Evolutionary conservation across 1,140 invertebrate genomes (phyloP).

Genomic region (Penaeus indicus): DNA sequence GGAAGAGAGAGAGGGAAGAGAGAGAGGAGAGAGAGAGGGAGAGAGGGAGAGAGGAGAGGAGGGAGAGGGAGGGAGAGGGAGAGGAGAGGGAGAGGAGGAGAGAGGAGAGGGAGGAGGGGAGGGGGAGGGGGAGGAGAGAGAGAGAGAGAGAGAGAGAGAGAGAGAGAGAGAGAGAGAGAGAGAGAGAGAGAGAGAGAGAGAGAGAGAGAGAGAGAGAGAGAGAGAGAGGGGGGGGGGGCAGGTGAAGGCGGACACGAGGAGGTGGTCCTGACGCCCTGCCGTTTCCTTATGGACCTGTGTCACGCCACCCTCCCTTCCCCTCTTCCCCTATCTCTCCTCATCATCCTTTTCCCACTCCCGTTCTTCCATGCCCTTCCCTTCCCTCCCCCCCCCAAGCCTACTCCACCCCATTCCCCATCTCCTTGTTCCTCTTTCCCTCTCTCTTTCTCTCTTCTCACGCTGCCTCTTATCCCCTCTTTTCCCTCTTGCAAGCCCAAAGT

Average conservation of each 20-base stretch:
- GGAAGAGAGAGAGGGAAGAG: not conserved
- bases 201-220: not conserved
- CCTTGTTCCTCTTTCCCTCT: no score
- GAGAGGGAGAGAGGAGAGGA: constrained; percentile 17
- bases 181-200: constrained; percentile 37
- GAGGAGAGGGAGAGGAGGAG: not conserved
- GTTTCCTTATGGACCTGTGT: no score
- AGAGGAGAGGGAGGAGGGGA: not conserved
- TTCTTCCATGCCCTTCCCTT: no score
- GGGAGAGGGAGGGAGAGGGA: constrained; percentile 39
- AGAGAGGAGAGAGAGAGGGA: not conserved
- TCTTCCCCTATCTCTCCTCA: no score
- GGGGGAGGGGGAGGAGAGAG: not conserved
- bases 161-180: not conserved
- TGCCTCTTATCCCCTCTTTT: no score
- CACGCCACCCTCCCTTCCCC: no score
- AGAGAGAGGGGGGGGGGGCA: not conserved
- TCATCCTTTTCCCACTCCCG: no score
- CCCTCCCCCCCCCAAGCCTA: no score
- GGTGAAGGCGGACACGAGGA: not conserved
- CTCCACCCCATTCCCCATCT: no score
- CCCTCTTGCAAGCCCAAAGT: no score
- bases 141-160: not conserved
- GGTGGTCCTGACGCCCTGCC: no score
- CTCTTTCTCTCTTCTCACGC: no score